Evolutionary conservation across 2,888 invertebrate species (phyloP).

Genomic region (Drosophila dives): DNA sequence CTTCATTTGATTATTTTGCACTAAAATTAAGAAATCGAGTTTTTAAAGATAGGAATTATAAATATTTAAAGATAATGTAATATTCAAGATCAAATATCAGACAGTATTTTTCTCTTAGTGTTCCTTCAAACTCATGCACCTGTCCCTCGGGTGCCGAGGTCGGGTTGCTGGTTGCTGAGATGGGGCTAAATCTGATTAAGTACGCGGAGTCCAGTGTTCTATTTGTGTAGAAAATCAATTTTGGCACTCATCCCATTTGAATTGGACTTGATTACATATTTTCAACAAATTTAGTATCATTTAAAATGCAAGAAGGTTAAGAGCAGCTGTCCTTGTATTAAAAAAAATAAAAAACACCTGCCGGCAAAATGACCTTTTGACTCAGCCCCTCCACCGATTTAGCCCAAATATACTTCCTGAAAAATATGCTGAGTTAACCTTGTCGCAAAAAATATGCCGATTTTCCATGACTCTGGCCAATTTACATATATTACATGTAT

Average conservation of each 20-base stretch:
- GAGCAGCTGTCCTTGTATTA: neutral
- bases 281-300: neutral
- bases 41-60: neutral
- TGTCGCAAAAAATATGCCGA: neutral
- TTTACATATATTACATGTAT: neutral
- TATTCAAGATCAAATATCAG: neutral
- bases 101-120: neutral
- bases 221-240: conserved; percentile 58
- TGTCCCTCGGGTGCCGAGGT: neutral
- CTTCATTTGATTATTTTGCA: neutral
- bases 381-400: neutral
- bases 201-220: conserved; percentile 26
- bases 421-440: neutral
- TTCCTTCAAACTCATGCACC: conserved; percentile 5
- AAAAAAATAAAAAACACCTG: neutral
- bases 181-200: conserved; percentile 26
- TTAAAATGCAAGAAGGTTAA: neutral
- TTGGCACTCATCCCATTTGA: conserved; percentile 16
- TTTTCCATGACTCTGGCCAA: neutral
- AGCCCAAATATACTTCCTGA: neutral
- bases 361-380: neutral
- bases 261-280: neutral
- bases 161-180: neutral
- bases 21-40: neutral
- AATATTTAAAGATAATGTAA: neutral